A percentile compares a stretch with the other conserved stretches of the same genome.
phyloP scores from a whole-genome alignment of 2,888 invertebrate genomes.

The Apotomis turbidana region DNA sequence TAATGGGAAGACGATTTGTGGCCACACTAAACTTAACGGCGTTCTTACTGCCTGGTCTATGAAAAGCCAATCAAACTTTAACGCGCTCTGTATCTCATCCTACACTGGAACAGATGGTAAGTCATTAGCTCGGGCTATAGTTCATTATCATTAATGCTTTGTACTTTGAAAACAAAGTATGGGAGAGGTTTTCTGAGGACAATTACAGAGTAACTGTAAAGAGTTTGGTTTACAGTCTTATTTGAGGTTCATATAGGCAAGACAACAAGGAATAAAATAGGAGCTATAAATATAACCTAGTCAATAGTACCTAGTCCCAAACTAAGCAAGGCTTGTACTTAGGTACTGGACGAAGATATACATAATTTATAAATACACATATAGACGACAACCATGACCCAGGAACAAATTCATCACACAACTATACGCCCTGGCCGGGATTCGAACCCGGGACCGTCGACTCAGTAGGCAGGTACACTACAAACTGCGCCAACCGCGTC shows the following conservation, averaged over 20 bases:
- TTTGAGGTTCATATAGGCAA: background rate
- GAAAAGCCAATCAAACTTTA: constrained; percentile 78
- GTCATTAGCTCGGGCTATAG: constrained; percentile 30
- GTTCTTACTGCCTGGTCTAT: constrained; percentile 65
- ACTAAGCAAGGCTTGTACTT: too few relatives aligned
- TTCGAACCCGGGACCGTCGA: too few relatives aligned
- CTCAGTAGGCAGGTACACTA: too few relatives aligned
- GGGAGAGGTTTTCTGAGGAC: constrained; percentile 1
- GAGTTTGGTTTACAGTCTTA: background rate
- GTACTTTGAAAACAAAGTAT: constrained; percentile 30
- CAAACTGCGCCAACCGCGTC: too few relatives aligned
- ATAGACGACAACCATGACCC: too few relatives aligned
- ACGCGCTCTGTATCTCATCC: constrained; percentile 60
- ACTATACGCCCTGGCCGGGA: too few relatives aligned
- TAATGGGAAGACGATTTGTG: constrained; percentile 68
- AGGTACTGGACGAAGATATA: too few relatives aligned
- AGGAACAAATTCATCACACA: too few relatives aligned
- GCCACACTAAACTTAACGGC: constrained; percentile 70
- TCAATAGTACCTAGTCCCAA: too few relatives aligned
- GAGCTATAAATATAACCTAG: too few relatives aligned
- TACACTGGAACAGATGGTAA: constrained; percentile 49
- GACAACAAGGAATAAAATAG: too few relatives aligned
- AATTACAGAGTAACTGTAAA: constrained; percentile 7
- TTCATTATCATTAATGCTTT: constrained; percentile 20
- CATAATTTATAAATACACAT: too few relatives aligned